Evolutionary conservation across 35 echinoderm and acorn worm species (phyloP).

Genomic region (Apostichopus japonicus): DNA sequence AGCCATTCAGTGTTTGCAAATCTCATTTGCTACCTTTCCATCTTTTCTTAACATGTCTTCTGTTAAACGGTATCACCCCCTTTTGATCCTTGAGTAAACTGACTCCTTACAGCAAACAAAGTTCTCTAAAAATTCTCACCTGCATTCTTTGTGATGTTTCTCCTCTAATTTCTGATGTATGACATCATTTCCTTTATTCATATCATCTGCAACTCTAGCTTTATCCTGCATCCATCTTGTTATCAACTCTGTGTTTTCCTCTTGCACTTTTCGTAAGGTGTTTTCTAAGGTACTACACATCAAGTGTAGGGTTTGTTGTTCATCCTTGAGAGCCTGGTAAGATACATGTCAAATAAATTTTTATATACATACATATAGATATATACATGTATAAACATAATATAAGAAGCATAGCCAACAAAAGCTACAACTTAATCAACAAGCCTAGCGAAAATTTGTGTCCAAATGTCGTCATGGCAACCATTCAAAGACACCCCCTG

Average conservation of each 20-base stretch:
- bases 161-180: slow-evolving; percentile 60
- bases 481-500: too few species aligned
- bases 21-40: too few species aligned
- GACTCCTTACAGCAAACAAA: too few species aligned
- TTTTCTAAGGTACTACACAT: slow-evolving; percentile 66
- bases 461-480: too few species aligned
- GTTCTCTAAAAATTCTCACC: background rate
- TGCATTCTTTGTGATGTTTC: slow-evolving; percentile 41
- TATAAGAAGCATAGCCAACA: too few species aligned
- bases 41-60: too few species aligned
- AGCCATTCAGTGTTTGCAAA: too few species aligned
- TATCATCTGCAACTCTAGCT: slow-evolving; percentile 56
- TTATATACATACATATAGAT: background rate
- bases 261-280: slow-evolving; percentile 63
- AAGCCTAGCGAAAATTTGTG: too few species aligned
- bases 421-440: too few species aligned
- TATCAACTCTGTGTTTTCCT: slow-evolving; percentile 79
- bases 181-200: slow-evolving; percentile 78
- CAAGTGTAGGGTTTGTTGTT: slow-evolving; percentile 77
- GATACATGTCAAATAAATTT: background rate
- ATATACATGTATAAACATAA: background rate
- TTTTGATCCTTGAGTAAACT: too few species aligned
- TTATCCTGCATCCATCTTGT: slow-evolving; percentile 83
- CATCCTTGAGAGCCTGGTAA: slow-evolving; percentile 71
- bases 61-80: too few species aligned